These are phyloP conservation scores for Probaryconus sp. DNA, from an alignment of 1,140 invertebrate species.

Conservation along the genomic window DNA sequence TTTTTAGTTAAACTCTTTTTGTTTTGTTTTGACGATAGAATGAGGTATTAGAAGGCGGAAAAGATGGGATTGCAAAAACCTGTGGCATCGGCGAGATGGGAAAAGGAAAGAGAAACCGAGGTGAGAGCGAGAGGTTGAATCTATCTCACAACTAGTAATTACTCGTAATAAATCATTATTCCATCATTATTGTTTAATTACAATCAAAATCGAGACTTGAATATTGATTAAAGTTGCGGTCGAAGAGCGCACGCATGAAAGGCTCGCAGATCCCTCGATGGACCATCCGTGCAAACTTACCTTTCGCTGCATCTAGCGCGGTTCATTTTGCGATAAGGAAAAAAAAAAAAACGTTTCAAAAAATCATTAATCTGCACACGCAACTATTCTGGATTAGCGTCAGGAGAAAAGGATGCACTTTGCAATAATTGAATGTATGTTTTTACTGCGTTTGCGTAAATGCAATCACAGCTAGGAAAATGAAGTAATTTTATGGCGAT, in stretches of 20 bases:
- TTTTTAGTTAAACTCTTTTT: too few relatives aligned
- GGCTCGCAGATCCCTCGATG: constrained; percentile 2
- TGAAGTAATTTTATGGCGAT: too few relatives aligned
- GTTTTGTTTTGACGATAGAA: too few relatives aligned
- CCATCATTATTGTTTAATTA: constrained; percentile 75
- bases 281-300: constrained; percentile 25
- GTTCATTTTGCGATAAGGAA: constrained; percentile 49
- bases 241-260: constrained; percentile 42
- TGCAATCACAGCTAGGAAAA: not conserved
- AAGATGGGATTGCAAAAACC: constrained; percentile 9
- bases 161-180: constrained; percentile 74
- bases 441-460: constrained; percentile 1
- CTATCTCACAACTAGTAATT: constrained; percentile 71
- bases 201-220: constrained; percentile 73
- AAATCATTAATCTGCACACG: constrained; percentile 63
- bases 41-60: constrained; percentile 26
- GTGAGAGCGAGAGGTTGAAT: constrained; percentile 53
- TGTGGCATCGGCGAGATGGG: not conserved
- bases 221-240: constrained; percentile 70
- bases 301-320: constrained; percentile 44
- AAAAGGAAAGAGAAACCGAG: constrained; percentile 3
- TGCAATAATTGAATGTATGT: constrained; percentile 19
- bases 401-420: constrained; percentile 7
- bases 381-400: constrained; percentile 46
- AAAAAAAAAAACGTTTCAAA: too few relatives aligned